phyloP scores from a whole-genome alignment of 2,113 vertebrate species.

The Psephotus haematonotus region DNA sequence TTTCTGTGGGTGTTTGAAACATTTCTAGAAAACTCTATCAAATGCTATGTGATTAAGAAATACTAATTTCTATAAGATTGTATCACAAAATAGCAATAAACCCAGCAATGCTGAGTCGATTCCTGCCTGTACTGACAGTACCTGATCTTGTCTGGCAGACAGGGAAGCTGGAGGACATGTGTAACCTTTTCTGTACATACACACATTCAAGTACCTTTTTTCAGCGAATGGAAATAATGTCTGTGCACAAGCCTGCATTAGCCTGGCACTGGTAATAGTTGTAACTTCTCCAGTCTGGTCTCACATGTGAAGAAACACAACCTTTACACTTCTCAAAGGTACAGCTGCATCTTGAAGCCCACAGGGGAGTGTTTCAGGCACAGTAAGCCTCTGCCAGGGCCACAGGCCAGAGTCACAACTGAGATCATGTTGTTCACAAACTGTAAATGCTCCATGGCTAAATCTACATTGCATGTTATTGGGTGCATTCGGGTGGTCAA shows the following conservation, averaged over 20 bases:
- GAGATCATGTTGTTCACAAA: background rate
- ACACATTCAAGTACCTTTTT: background rate
- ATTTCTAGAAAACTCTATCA: background rate
- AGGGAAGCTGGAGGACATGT: background rate
- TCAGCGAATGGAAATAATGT: background rate
- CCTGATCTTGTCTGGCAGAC: background rate
- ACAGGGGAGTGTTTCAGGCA: background rate
- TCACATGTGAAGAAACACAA: background rate
- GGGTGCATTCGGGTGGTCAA: background rate
- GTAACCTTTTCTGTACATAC: background rate
- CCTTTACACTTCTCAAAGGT: background rate
- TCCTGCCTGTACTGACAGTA: background rate
- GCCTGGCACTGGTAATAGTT: background rate
- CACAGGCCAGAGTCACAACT: background rate
- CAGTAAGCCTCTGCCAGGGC: background rate
- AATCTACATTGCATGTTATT: accelerated
- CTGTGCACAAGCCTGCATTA: background rate
- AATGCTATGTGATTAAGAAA: background rate
- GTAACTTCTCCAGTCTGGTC: background rate
- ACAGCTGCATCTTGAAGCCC: background rate
- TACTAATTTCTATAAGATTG: background rate
- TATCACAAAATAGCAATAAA: background rate
- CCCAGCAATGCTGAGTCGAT: background rate
- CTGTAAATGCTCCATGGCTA: background rate
- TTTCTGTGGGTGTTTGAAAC: background rate